These are phyloP conservation scores for Alligator sinensis DNA, from an alignment of 2,113 vertebrate genomes.

Conservation along the genomic window DNA sequence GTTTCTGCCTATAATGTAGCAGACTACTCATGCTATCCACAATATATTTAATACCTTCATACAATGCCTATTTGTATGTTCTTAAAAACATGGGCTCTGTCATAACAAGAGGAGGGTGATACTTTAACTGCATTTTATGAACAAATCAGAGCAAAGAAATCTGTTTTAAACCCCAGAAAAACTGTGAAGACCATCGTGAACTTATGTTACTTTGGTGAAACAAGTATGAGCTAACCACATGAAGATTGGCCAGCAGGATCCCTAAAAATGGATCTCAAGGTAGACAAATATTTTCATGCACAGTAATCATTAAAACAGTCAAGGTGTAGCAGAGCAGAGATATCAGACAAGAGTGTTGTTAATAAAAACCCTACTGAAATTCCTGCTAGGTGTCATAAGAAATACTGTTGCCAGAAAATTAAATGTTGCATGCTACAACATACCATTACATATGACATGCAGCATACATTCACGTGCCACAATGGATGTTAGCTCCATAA, in stretches of 20 bases:
- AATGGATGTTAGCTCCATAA: neutral
- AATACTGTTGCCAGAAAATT: neutral
- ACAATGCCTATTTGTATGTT: neutral
- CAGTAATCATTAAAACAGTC: neutral
- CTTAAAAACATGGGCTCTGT: neutral
- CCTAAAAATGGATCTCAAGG: neutral
- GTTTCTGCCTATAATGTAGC: slow-evolving; percentile 15
- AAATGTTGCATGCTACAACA: fast-evolving
- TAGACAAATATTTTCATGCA: fast-evolving
- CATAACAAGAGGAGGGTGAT: neutral
- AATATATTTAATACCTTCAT: neutral
- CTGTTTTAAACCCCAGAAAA: neutral
- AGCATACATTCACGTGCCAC: no score
- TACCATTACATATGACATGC: neutral
- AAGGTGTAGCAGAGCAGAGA: neutral
- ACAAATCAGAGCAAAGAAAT: neutral
- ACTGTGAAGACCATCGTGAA: neutral
- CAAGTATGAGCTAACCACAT: neutral
- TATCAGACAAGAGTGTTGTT: neutral
- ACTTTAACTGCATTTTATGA: neutral
- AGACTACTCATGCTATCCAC: neutral
- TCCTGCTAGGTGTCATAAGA: neutral
- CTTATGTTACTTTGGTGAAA: neutral
- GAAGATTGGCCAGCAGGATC: fast-evolving
- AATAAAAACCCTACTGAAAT: neutral